Evolutionary conservation across 2,888 invertebrate genomes (phyloP), one percentile per base, ranked within the genome.

Genomic region (Epinotia nisella): DNA sequence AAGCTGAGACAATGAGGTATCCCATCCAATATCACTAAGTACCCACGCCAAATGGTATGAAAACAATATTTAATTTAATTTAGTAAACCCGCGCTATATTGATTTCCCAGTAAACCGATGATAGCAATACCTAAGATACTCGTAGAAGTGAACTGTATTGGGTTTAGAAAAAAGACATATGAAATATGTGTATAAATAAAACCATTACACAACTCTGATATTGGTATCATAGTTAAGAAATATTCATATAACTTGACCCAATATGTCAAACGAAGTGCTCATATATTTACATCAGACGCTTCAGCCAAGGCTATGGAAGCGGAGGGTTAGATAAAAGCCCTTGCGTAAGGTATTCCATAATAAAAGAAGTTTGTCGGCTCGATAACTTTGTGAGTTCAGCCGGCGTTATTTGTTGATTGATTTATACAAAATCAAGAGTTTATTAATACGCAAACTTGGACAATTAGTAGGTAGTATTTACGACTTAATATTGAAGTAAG

Each of bases 51-150:
- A 61, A 62, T 24, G 7, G 2, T 17, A 17, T 17, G 17, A 1
- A 19, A 13, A 29, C 45, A 56, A 62, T 13, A 45, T 19, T 2
- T 11, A 60, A 71, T 68, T 62, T 68, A 81, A 80, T 82, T 79
- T 80, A 68, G 74, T 75, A 76, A 75, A 75, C 78, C 75, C 73
- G 61, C 74, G 74, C 76, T 78, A 77, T 84, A 82, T 81, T 83
- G 79, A 86, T 85, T 82, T 83, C 79, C 81, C 82, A 73, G 74
- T 64, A 80, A 82, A 76, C 76, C 45, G 1, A 35, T 49, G 9
- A 55, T 39, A 55, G 35, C 60, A 61, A 67, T 56, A 59, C 29
- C 21, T 61, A 11, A 67, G 55, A 56, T 13, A n/a, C n/a, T n/a
- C n/a, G n/a, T n/a, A n/a, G n/a, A n/a, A n/a, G n/a, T n/a, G n/a